Conservation (phyloP, 2,113 vertebrate species). For the Rhinolophus ferrumequinum region DNA sequence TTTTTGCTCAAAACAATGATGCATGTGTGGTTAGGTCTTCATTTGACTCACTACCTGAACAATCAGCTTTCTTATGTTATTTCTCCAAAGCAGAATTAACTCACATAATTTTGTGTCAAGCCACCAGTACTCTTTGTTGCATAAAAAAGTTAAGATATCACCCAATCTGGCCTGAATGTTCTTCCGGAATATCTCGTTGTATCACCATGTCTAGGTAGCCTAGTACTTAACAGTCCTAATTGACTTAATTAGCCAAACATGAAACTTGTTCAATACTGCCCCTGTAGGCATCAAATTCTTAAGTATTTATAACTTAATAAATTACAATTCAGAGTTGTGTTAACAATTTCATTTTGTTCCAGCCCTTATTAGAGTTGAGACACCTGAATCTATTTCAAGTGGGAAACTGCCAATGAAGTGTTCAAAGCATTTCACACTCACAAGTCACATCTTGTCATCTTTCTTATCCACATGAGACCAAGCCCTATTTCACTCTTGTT, state of each 20-base stretch:
- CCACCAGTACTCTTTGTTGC: background rate
- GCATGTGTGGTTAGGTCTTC: background rate
- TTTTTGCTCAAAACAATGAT: background rate
- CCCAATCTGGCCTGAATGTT: background rate
- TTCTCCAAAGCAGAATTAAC: background rate
- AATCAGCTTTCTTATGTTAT: background rate
- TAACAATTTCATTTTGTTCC: background rate
- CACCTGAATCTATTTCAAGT: background rate
- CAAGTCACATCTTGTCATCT: background rate
- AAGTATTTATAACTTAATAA: background rate
- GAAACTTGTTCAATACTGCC: background rate
- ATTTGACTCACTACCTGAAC: background rate
- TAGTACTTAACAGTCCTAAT: background rate
- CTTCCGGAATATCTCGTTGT: background rate
- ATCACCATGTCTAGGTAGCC: background rate
- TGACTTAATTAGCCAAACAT: background rate
- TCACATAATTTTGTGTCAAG: conserved; percentile 22
- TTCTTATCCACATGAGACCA: background rate
- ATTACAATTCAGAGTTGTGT: background rate
- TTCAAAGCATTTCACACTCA: background rate
- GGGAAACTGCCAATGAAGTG: background rate
- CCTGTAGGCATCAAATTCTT: background rate
- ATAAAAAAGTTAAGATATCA: background rate
- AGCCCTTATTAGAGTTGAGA: background rate
- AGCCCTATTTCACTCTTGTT: conserved; percentile 12